Base-by-base conservation (phyloP, 2,888 invertebrate species). In the Aphidoletes aphidimyza region DNA sequence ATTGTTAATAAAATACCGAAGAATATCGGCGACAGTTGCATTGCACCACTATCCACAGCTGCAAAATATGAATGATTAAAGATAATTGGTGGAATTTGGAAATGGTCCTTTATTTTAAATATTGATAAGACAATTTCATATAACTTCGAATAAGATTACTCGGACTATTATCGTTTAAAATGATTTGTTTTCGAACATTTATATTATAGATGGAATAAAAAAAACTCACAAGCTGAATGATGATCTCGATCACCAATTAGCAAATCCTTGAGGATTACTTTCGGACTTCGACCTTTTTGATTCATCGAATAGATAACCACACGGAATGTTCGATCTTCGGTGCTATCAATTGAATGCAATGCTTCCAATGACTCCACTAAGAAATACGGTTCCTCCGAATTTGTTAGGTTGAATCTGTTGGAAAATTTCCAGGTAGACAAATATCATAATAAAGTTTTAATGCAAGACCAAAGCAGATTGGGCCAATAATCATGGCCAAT, bases 261-360 rank as follows among this genome's bases (percentile, higher is more conserved):
- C 87, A 96, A 93, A 89, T 95, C 95, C 88, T 94, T 94, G 84
- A 96, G 90, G 45, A 93, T 91, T 86, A 94, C 93, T 19, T 94
- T 93, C 85, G 92, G 91, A 88, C 96, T 95, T 85, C 94, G 92
- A 59, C 96, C 96, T 90, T 96, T 96, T 87, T 93, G 93, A 92
- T 96, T 96, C 88, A 94, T 93, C 42, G 96, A 94, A 88, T 93
- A 94, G 85, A 96, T 94, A 84, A 93, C 93, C 86, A 96, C 93
- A 87, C 95, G 92, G 89, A 94, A 94, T 84, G 95, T 94, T 86
- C 95, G 93, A 88, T 95, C 95, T 90, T 95, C 95, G 87, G 96
- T 91, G 85, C 95, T 94, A 88, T 95, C 93, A 87, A 96, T 92
- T 86, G 94, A 93, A 91, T 96, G 96, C 87, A 92, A 90, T 54